phyloP scores from a whole-genome alignment of 1,140 invertebrate species.

The Penaeus indicus region DNA sequence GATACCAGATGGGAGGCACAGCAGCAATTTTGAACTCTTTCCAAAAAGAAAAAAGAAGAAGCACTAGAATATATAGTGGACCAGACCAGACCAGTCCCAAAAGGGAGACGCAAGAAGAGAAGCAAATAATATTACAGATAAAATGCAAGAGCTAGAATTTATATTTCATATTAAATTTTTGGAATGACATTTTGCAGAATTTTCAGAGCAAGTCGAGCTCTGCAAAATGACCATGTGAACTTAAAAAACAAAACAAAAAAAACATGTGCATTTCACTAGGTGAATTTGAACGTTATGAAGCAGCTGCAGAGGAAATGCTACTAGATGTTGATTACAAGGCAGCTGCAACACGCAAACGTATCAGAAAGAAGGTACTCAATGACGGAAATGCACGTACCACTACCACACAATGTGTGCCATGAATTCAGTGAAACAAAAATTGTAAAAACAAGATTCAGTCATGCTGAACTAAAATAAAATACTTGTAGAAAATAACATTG shows the following conservation, averaged over 20 bases:
- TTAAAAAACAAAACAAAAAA: too few relatives aligned
- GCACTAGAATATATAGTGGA: background rate
- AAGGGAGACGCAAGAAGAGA: conserved; percentile 44
- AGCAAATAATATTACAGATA: conserved; percentile 55
- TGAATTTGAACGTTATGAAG: too few relatives aligned
- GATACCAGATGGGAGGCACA: conserved; percentile 44
- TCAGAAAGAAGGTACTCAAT: conserved; percentile 58
- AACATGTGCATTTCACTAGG: too few relatives aligned
- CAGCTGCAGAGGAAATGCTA: conserved; percentile 15
- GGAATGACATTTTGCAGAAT: conserved; percentile 62
- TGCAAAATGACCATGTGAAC: conserved; percentile 63
- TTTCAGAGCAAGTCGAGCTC: conserved; percentile 63
- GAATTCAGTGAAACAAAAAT: conserved; percentile 62
- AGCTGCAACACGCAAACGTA: too few relatives aligned
- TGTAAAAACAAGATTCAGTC: conserved; percentile 34
- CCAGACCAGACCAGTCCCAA: conserved; percentile 37
- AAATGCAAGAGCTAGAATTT: conserved; percentile 66
- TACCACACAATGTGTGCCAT: conserved; percentile 45
- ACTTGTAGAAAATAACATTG: conserved; percentile 24
- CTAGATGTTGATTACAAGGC: too few relatives aligned
- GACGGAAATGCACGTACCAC: conserved; percentile 63
- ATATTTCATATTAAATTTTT: conserved; percentile 65
- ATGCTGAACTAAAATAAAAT: background rate
- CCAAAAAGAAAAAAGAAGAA: too few relatives aligned
- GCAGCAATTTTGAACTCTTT: conserved; percentile 37